Percentiles rank a stretch among this genome's conserved stretches.
Conservation (phyloP, 2,888 invertebrate species). For the Tinea semifulvella region DNA sequence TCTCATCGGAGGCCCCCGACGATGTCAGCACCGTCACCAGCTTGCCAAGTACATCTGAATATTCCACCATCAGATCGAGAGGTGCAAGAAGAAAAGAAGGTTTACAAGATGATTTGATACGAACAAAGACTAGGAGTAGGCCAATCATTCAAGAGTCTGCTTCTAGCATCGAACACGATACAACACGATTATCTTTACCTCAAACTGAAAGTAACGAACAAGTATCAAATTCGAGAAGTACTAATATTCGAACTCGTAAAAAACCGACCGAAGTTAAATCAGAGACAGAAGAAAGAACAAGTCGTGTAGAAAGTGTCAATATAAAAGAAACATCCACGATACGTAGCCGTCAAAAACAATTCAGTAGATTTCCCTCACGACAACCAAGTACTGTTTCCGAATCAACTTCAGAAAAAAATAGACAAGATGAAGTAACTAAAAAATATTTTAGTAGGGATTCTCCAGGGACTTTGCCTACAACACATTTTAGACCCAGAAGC, state of each 20-base stretch:
- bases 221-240: constrained; percentile 44
- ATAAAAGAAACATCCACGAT: constrained; percentile 30
- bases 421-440: background rate
- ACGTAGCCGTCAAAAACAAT: constrained; percentile 34
- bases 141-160: constrained; percentile 23
- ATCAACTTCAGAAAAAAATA: constrained; percentile 22
- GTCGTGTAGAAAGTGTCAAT: constrained; percentile 26
- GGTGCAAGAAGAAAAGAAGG: constrained; percentile 40
- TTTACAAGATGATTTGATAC: constrained; percentile 17
- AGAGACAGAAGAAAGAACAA: constrained; percentile 20
- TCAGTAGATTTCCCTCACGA: constrained; percentile 26
- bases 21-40: constrained; percentile 19
- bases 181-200: constrained; percentile 27
- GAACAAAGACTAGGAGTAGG: constrained; percentile 38
- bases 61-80: constrained; percentile 36
- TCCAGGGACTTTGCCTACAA: constrained; percentile 19
- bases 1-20: constrained; percentile 30
- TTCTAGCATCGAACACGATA: constrained; percentile 19
- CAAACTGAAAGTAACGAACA: constrained; percentile 38
- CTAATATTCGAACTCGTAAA: constrained; percentile 40
- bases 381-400: constrained; percentile 29
- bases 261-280: constrained; percentile 28
- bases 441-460: background rate
- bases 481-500: constrained; percentile 39
- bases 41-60: constrained; percentile 28